These are phyloP conservation scores for Cerastis leucographa DNA, from an alignment of 2,888 invertebrate genomes.

Conservation along the genomic window DNA sequence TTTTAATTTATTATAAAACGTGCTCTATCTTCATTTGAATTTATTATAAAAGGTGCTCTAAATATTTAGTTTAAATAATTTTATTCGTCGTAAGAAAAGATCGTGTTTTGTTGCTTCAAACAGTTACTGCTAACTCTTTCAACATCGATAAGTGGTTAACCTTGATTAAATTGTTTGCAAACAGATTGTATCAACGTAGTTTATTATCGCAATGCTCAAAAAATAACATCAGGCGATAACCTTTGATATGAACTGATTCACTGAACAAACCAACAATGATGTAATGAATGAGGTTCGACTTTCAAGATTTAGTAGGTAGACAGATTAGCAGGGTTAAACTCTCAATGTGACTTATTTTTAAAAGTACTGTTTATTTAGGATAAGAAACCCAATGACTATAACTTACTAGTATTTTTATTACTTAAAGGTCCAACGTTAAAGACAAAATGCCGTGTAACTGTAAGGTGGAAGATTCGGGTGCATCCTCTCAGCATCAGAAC, in stretches of 20 bases:
- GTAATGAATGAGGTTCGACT: slow-evolving; percentile 5
- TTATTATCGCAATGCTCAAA: slow-evolving; percentile 45
- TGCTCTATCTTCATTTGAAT: not conserved
- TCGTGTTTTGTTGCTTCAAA: slow-evolving; percentile 6
- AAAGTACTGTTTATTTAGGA: not conserved
- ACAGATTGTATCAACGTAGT: slow-evolving; percentile 62
- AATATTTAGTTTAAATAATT: not conserved
- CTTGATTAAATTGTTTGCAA: slow-evolving; percentile 70
- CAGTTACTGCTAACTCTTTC: slow-evolving; percentile 36
- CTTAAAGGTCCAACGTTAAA: slow-evolving; percentile 32
- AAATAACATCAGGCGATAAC: slow-evolving; percentile 59
- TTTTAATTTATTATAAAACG: not conserved
- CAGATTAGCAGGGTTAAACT: not conserved
- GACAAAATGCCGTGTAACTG: slow-evolving; percentile 80
- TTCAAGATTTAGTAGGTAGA: slow-evolving; percentile 6
- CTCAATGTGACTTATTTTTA: not conserved
- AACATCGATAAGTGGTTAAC: slow-evolving; percentile 58
- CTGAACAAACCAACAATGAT: slow-evolving; percentile 27
- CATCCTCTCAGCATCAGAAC: slow-evolving; percentile 68
- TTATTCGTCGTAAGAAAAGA: not conserved
- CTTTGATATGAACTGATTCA: slow-evolving; percentile 43
- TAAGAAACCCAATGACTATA: not conserved
- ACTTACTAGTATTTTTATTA: slow-evolving; percentile 15
- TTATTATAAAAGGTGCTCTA: not conserved
- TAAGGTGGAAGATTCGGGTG: slow-evolving; percentile 65